phyloP scores from a whole-genome alignment of 2,113 vertebrate species.

The Poecilia latipinna region DNA sequence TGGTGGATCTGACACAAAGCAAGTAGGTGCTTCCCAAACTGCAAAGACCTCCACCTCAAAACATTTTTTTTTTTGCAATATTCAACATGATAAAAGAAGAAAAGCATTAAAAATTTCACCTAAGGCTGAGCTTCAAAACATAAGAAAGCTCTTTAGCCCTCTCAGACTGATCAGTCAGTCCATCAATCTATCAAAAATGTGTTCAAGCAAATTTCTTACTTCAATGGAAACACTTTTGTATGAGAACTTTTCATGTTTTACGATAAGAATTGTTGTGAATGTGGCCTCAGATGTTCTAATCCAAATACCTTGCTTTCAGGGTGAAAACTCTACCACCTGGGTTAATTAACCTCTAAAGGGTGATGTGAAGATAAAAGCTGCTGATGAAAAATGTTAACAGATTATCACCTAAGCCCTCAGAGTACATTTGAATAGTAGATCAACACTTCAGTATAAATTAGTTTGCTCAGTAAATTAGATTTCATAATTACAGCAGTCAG shows the following conservation, averaged over 20 bases:
- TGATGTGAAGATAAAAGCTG: constrained; percentile 6
- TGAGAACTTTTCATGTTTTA: neutral
- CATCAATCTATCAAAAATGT: neutral
- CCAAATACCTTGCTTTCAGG: neutral
- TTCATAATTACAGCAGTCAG: constrained; percentile 34
- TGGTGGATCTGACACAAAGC: constrained; percentile 94
- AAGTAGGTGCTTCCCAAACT: constrained; percentile 83
- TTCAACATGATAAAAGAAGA: neutral
- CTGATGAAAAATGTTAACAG: constrained; percentile 16
- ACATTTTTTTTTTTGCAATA: neutral
- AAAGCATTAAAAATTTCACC: neutral
- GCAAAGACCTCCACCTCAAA: neutral
- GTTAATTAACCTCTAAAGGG: constrained; percentile 3
- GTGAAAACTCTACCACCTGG: constrained; percentile 1
- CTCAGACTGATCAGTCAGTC: neutral
- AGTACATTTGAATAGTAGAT: constrained; percentile 12
- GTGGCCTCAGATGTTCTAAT: constrained; percentile 9
- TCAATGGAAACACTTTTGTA: neutral
- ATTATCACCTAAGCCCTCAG: constrained; percentile 18
- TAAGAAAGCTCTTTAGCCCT: neutral
- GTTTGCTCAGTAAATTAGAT: constrained; percentile 31
- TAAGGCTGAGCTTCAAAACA: neutral
- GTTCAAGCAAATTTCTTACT: neutral
- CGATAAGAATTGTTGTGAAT: neutral
- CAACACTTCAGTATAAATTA: constrained; percentile 23